phyloP scores from a whole-genome alignment of 2,797 vertebrate species.

The Neostethus bicornis region DNA sequence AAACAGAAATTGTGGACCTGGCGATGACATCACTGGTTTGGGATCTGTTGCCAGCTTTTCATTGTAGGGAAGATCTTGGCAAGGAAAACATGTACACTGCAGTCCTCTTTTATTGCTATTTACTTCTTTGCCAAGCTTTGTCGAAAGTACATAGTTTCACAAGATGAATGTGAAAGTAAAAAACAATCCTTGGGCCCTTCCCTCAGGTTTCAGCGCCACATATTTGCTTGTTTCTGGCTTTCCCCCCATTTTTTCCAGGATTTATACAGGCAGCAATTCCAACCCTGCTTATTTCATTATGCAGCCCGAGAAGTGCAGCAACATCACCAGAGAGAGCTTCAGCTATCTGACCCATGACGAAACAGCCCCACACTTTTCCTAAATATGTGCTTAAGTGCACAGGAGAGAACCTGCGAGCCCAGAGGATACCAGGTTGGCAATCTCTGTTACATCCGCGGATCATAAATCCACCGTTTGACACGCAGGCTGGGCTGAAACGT shows the following conservation, averaged over 20 bases:
- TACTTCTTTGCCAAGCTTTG: slow-evolving; percentile 71
- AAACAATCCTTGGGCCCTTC: slow-evolving; percentile 36
- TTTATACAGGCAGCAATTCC: slow-evolving; percentile 22
- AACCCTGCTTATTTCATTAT: slow-evolving; percentile 31
- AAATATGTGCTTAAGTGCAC: slow-evolving; percentile 72
- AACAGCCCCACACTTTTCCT: slow-evolving; percentile 59
- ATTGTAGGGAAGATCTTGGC: slow-evolving; percentile 70
- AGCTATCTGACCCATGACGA: slow-evolving; percentile 47
- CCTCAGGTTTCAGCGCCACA: slow-evolving; percentile 32
- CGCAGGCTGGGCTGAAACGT: slow-evolving; percentile 56
- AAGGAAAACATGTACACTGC: slow-evolving; percentile 57
- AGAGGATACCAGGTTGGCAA: slow-evolving; percentile 42
- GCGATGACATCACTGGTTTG: slow-evolving; percentile 71
- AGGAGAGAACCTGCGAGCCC: slow-evolving; percentile 50
- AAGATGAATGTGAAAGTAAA: slow-evolving; percentile 66
- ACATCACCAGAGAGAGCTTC: slow-evolving; percentile 45
- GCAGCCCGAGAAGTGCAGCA: slow-evolving; percentile 41
- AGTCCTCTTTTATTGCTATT: slow-evolving; percentile 73
- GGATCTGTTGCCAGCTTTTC: slow-evolving; percentile 65
- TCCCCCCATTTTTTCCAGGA: slow-evolving; percentile 48
- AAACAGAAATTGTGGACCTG: slow-evolving; percentile 69
- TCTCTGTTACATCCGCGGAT: slow-evolving; percentile 42
- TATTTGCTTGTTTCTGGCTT: slow-evolving; percentile 32
- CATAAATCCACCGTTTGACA: slow-evolving; percentile 66
- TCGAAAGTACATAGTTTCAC: slow-evolving; percentile 67